Conservation (phyloP, 2,797 vertebrate genomes). For the Microctenopoma steveboyesi region DNA sequence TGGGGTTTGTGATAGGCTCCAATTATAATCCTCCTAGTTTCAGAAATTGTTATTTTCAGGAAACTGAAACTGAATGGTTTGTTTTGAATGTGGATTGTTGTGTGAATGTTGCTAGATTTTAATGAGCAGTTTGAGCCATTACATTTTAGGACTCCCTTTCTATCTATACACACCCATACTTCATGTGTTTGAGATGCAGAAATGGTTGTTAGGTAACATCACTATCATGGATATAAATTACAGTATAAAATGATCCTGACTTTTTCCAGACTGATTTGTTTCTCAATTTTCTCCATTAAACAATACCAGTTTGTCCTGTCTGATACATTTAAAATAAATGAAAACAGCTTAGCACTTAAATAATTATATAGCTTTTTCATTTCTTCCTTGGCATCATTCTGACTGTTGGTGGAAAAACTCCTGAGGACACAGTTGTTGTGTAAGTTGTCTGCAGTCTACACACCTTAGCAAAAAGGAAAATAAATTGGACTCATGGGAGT, state of each 20-base stretch:
- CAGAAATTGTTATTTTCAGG: conserved; percentile 15
- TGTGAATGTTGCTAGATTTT: neutral
- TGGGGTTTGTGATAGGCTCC: conserved; percentile 6
- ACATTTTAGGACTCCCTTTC: neutral
- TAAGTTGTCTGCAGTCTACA: neutral
- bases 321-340: neutral
- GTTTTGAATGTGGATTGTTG: conserved; percentile 7
- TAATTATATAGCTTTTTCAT: neutral
- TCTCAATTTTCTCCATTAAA: conserved; percentile 2
- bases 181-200: conserved; percentile 2
- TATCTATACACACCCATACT: neutral
- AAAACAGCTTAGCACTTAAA: conserved; percentile 3
- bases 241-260: neutral
- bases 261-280: conserved; percentile 10
- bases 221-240: conserved; percentile 11
- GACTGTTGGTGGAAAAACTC: neutral
- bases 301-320: neutral
- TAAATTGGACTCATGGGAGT: neutral
- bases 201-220: neutral
- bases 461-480: neutral
- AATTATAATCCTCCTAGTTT: neutral
- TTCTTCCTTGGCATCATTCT: neutral
- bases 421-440: neutral
- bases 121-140: neutral
- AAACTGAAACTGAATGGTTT: conserved; percentile 17